These are phyloP conservation scores for Perognathus longimembris DNA, from an alignment of 2,113 vertebrate species.

Conservation along the genomic window DNA sequence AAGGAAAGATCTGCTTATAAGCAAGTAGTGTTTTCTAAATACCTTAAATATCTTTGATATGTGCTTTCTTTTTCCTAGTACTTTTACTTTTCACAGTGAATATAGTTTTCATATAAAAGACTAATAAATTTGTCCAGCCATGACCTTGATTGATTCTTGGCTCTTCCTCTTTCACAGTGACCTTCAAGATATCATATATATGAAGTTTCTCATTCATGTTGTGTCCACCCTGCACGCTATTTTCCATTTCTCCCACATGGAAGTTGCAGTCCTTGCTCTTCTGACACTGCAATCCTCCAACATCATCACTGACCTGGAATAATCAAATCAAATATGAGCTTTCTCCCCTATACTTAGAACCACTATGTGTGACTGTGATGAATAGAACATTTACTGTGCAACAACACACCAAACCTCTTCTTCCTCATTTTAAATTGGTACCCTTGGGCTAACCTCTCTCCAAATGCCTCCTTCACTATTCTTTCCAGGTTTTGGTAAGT, in stretches of 20 bases:
- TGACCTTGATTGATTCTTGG: not conserved
- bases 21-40: not conserved
- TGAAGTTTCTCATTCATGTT: not conserved
- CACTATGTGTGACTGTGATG: not conserved
- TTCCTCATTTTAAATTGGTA: not conserved
- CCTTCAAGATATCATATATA: too few relatives aligned
- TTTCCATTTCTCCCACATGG: not conserved
- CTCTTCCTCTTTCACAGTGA: not conserved
- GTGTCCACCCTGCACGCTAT: fast-evolving
- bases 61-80: not conserved
- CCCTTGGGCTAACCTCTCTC: not conserved
- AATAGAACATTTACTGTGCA: not conserved
- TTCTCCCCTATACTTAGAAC: not conserved
- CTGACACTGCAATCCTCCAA: not conserved
- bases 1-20: not conserved
- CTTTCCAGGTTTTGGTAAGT: not conserved
- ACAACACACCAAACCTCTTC: not conserved
- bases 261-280: not conserved
- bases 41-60: not conserved
- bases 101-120: not conserved
- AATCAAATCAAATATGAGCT: not conserved
- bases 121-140: not conserved
- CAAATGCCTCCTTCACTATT: not conserved
- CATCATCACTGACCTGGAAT: not conserved
- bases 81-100: not conserved